Conservation (phyloP, 2,888 invertebrate species). For the Dynastes hyllus region DNA sequence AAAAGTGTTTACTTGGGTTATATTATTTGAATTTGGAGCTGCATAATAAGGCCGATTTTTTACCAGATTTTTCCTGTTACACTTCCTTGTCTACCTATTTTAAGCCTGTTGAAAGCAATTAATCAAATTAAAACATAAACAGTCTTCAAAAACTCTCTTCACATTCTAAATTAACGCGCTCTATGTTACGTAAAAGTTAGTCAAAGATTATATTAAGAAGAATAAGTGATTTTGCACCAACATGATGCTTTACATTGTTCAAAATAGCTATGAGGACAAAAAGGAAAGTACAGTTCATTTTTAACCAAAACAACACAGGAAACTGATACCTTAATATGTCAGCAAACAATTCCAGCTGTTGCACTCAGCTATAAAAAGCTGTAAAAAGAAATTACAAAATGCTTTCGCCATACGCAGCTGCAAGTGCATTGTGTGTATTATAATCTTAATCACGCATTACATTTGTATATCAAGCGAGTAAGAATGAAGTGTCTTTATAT, state of each 20-base stretch:
- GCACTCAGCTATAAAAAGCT: not conserved
- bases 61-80: not conserved
- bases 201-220: too few species aligned
- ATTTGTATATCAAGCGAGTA: too few species aligned
- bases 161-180: not conserved
- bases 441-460: too few species aligned
- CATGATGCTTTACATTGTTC: not conserved
- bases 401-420: not conserved
- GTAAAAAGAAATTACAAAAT: not conserved
- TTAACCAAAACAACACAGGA: not conserved
- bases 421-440: too few species aligned
- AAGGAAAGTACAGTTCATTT: not conserved
- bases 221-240: not conserved
- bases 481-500: too few species aligned
- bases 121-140: conserved; percentile 6
- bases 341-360: conserved; percentile 5
- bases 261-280: not conserved
- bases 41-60: not conserved
- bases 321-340: not conserved
- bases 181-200: not conserved
- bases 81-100: not conserved
- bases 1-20: too few species aligned
- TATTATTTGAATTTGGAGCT: not conserved
- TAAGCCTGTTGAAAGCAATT: not conserved
- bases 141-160: not conserved